Conservation (phyloP, 2,113 vertebrate species). For the Miniopterus natalensis region DNA sequence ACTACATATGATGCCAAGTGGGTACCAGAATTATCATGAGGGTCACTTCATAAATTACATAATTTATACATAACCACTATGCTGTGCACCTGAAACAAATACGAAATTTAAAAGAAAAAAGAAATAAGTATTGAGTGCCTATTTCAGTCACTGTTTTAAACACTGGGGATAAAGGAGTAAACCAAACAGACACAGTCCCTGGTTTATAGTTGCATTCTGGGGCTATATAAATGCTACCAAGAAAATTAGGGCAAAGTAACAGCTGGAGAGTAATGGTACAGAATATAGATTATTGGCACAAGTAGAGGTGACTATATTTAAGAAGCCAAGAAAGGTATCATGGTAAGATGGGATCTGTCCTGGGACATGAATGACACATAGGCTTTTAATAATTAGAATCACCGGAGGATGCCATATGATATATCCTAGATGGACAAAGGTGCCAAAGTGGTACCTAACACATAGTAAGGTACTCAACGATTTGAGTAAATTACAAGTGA, state of each 20-base stretch:
- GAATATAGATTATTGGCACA: neutral
- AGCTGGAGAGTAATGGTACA: neutral
- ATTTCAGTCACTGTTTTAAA: no score
- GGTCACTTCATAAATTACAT: no score
- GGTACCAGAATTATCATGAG: no score
- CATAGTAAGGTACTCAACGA: neutral
- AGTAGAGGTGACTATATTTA: neutral
- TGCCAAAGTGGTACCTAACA: neutral
- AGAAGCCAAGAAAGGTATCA: neutral
- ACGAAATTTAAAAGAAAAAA: no score
- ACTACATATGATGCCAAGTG: no score
- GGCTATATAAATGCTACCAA: no score
- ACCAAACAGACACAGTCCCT: no score
- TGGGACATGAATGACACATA: neutral
- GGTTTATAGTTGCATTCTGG: no score
- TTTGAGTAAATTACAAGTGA: conserved; percentile 14
- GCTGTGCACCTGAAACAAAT: no score
- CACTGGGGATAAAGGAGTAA: neutral
- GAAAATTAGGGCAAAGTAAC: no score
- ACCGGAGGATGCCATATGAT: neutral
- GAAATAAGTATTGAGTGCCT: no score
- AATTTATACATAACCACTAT: no score
- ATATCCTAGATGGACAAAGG: neutral
- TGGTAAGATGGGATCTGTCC: neutral
- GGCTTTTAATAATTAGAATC: neutral